A percentile compares a stretch with the other conserved stretches of the same genome.
Evolutionary conservation across 2,113 vertebrate species (phyloP).

Genomic region (Podarcis raffonei): DNA sequence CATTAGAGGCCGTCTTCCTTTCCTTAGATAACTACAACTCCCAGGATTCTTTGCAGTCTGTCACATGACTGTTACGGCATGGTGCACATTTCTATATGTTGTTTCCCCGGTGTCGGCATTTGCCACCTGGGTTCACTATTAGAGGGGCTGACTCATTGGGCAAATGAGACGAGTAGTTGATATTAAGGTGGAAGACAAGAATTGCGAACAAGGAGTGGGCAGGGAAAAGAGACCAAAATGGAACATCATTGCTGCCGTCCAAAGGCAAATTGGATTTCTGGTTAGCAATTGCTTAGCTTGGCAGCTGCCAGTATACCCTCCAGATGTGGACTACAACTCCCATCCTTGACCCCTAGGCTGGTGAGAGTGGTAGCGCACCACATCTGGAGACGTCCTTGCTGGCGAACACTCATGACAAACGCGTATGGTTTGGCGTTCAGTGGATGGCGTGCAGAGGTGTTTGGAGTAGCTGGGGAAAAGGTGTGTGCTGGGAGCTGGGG

Average conservation of each 20-base stretch:
- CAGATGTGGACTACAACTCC: no score
- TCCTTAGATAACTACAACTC: no score
- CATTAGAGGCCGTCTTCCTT: not conserved
- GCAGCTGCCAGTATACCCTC: no score
- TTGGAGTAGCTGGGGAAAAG: not conserved
- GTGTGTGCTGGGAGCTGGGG: accelerated
- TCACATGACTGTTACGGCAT: no score
- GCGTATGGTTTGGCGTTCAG: accelerated
- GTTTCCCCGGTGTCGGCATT: no score
- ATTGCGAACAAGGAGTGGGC: not conserved
- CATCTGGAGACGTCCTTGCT: no score
- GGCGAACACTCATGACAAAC: not conserved
- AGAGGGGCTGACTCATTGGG: not conserved
- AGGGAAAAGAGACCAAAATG: not conserved
- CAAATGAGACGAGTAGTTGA: not conserved
- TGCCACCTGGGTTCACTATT: not conserved
- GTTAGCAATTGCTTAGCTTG: no score
- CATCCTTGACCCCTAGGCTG: no score
- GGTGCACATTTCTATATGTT: not conserved
- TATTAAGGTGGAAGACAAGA: not conserved
- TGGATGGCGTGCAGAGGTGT: not conserved
- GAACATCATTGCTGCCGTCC: constrained; percentile 39
- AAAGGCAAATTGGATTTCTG: constrained; percentile 32
- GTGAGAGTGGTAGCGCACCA: no score
- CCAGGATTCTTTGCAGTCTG: no score